Percentiles rank a stretch among this genome's conserved stretches.
phyloP scores from a whole-genome alignment of 2,797 vertebrate genomes.

The Capromys pilorides region DNA sequence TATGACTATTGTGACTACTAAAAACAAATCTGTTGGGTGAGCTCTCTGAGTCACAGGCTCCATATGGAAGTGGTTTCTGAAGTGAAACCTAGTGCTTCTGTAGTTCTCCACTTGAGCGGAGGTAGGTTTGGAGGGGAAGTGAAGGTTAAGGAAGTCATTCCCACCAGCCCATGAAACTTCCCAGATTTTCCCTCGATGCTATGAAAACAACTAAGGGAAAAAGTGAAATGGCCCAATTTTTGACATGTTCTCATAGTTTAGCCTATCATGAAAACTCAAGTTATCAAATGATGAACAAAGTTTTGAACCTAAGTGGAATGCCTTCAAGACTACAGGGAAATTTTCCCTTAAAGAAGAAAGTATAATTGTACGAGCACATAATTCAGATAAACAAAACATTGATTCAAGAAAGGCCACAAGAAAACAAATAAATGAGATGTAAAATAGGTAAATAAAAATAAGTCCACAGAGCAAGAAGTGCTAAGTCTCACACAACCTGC shows the following conservation, averaged over 20 bases:
- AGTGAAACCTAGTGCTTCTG: neutral
- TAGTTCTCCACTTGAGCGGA: neutral
- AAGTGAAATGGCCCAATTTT: conserved; percentile 88
- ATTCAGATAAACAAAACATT: conserved; percentile 65
- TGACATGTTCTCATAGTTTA: conserved; percentile 86
- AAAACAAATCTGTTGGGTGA: conserved; percentile 91
- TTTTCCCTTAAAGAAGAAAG: conserved; percentile 60
- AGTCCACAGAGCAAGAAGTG: neutral
- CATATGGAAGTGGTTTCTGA: conserved; percentile 85
- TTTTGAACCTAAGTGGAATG: conserved; percentile 83
- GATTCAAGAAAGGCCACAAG: conserved; percentile 5
- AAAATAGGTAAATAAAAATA: neutral
- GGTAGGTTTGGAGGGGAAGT: neutral
- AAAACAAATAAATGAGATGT: conserved; percentile 44
- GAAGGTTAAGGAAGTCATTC: conserved; percentile 16
- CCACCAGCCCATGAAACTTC: neutral
- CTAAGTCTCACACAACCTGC: fast-evolving
- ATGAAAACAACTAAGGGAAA: neutral
- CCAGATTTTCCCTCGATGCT: neutral
- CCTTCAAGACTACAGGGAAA: conserved; percentile 84
- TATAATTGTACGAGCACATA: neutral
- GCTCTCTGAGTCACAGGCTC: conserved; percentile 91
- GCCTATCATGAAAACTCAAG: conserved; percentile 91
- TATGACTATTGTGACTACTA: conserved; percentile 89
- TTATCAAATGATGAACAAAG: conserved; percentile 88